phyloP scores from a whole-genome alignment of 2,113 vertebrate species.

The Speoplatyrhinus poulsoni region DNA sequence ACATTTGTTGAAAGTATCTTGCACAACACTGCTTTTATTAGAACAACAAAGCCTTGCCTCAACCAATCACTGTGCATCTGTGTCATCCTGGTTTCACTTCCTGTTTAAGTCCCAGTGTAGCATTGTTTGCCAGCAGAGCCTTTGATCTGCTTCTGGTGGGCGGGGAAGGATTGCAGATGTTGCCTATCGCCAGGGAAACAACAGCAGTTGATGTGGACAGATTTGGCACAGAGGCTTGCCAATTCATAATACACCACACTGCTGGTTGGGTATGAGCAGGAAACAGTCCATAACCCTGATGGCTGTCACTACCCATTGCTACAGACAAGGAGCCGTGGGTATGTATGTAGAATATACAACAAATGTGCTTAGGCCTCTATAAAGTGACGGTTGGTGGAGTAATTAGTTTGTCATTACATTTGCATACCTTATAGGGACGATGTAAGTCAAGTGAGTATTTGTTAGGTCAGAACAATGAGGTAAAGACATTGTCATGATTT shows the following conservation, averaged over 20 bases:
- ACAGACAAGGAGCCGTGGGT: neutral
- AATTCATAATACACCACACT: slow-evolving; percentile 26
- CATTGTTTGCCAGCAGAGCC: slow-evolving; percentile 35
- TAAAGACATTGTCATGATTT: no score
- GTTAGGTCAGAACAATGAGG: no score
- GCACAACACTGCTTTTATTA: slow-evolving; percentile 1
- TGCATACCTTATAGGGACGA: no score
- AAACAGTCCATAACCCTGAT: slow-evolving; percentile 3
- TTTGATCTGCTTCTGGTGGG: slow-evolving; percentile 54
- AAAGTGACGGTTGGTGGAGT: no score
- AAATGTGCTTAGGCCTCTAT: neutral
- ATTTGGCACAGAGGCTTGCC: slow-evolving; percentile 34
- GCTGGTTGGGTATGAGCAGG: slow-evolving; percentile 13
- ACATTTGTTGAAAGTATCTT: slow-evolving; percentile 18
- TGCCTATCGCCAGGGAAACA: slow-evolving; percentile 47
- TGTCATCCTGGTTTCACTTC: slow-evolving; percentile 53
- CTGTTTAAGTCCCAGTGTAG: slow-evolving; percentile 55
- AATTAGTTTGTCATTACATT: no score
- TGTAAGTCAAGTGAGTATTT: no score
- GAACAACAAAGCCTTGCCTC: slow-evolving; percentile 33
- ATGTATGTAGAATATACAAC: neutral
- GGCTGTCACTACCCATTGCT: neutral
- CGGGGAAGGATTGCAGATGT: slow-evolving; percentile 43
- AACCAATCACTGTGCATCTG: slow-evolving; percentile 36
- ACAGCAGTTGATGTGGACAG: slow-evolving; percentile 41